These are phyloP conservation scores for Hippocampus kuda DNA, from an alignment of 2,797 vertebrate genomes.

Conservation along the genomic window DNA sequence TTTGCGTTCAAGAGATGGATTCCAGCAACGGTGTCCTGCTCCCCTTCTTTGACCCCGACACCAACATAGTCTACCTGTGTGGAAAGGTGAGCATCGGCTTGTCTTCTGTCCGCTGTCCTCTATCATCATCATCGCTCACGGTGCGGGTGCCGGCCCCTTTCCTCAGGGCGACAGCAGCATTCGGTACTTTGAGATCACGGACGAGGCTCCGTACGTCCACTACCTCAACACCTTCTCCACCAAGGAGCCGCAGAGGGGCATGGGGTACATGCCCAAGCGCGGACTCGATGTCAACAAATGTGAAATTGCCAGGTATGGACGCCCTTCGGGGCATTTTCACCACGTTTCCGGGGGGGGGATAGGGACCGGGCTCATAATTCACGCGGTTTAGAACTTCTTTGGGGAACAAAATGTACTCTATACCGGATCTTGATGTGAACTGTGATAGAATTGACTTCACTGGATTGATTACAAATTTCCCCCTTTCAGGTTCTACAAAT, in stretches of 20 bases:
- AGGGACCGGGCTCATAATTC: too few species aligned
- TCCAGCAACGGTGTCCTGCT: conserved; percentile 92
- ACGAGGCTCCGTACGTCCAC: conserved; percentile 93
- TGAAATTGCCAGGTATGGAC: conserved; percentile 87
- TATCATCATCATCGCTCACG: too few species aligned
- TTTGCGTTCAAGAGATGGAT: conserved; percentile 96
- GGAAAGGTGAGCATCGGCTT: conserved; percentile 75
- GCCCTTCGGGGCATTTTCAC: too few species aligned
- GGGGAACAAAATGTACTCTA: too few species aligned
- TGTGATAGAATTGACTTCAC: background rate
- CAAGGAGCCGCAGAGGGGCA: conserved; percentile 98
- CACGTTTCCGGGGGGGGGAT: too few species aligned
- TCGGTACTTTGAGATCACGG: conserved; percentile 97
- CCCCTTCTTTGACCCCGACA: conserved; percentile 93
- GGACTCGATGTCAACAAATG: conserved; percentile 98
- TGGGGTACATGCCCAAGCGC: conserved; percentile 98
- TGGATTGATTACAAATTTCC: background rate
- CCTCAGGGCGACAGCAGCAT: conserved; percentile 96
- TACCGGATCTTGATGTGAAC: too few species aligned
- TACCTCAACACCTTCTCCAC: conserved; percentile 98
- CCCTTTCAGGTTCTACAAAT: conserved; percentile 80
- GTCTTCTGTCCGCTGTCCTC: background rate
- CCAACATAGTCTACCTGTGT: conserved; percentile 89
- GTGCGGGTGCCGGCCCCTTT: background rate
- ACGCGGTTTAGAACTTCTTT: too few species aligned